Percentiles rank a stretch among this genome's conserved stretches.
phyloP scores from a whole-genome alignment of 2,888 invertebrate species.

The Acleris cristana region DNA sequence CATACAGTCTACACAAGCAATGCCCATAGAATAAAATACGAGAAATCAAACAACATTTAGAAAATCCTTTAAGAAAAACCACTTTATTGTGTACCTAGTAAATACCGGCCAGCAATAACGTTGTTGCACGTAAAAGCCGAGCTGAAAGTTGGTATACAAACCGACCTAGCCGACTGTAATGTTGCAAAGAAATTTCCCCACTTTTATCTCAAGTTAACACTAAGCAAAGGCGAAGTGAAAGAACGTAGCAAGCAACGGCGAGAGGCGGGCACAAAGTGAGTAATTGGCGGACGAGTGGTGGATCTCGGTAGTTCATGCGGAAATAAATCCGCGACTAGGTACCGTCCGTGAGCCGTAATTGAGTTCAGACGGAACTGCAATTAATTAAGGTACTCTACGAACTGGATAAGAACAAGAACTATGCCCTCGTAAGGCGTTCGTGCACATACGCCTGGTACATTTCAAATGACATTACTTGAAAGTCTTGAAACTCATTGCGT shows the following conservation, averaged over 20 bases:
- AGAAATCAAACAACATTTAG: too few relatives aligned
- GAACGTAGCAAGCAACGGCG: conserved; percentile 45
- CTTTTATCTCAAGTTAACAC: conserved; percentile 46
- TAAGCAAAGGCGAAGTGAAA: conserved; percentile 46
- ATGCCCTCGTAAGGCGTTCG: conserved; percentile 19
- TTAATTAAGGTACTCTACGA: conserved; percentile 36
- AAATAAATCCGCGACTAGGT: conserved; percentile 53
- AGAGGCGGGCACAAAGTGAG: conserved; percentile 42
- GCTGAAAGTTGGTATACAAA: not conserved
- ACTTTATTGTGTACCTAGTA: not conserved
- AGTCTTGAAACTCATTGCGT: conserved; percentile 5
- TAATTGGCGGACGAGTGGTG: conserved; percentile 58
- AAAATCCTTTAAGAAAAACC: too few relatives aligned
- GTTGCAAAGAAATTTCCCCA: conserved; percentile 46
- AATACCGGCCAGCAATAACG: not conserved
- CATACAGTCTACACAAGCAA: too few relatives aligned
- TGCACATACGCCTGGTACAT: conserved; percentile 3
- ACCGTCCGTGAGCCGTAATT: conserved; percentile 38
- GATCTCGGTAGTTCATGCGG: conserved; percentile 54
- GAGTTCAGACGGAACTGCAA: conserved; percentile 39
- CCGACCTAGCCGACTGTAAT: conserved; percentile 41
- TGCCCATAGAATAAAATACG: too few relatives aligned
- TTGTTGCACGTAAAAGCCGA: not conserved
- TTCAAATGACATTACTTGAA: conserved; percentile 18
- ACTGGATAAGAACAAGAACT: conserved; percentile 32